A percentile compares a stretch with the other conserved stretches of the same genome.
Conservation (phyloP, 1,140 invertebrate genomes). For the Drosophila suzukii region DNA sequence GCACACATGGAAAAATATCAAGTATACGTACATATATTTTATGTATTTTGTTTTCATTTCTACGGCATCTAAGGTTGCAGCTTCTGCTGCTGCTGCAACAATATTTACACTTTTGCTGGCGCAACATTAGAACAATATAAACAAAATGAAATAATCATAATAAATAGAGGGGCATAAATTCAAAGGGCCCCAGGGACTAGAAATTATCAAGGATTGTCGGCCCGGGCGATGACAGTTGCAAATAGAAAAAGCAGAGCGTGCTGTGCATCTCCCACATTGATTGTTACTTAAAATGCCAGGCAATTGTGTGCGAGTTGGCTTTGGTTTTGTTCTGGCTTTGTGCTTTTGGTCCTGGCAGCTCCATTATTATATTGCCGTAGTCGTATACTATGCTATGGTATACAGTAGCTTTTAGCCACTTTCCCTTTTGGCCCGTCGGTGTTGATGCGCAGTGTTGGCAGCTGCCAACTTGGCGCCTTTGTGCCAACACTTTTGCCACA, state of each 20-base stretch:
- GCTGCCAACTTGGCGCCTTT: conserved; percentile 74
- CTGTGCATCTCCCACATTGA: conserved; percentile 47
- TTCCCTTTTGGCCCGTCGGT: conserved; percentile 41
- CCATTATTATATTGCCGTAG: conserved; percentile 48
- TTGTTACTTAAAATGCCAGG: conserved; percentile 54
- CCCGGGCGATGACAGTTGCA: conserved; percentile 53
- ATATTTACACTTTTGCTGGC: conserved; percentile 66
- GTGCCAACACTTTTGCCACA: conserved; percentile 59
- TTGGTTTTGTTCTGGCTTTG: conserved; percentile 10
- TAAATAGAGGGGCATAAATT: conserved; percentile 68
- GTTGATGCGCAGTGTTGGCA: conserved; percentile 77
- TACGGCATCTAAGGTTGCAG: conserved; percentile 24
- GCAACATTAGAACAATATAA: conserved; percentile 75
- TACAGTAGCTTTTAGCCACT: conserved; percentile 1
- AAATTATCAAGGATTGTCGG: conserved; percentile 64
- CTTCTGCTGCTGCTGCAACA: conserved; percentile 44
- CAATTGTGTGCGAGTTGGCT: conserved; percentile 32
- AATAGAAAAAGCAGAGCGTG: conserved; percentile 5
- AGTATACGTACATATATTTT: conserved; percentile 13
- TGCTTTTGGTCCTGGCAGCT: conserved; percentile 42
- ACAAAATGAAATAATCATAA: conserved; percentile 75
- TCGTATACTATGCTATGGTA: neutral
- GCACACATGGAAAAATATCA: conserved; percentile 14
- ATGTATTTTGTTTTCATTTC: conserved; percentile 53
- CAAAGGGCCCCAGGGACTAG: conserved; percentile 22